A percentile compares a stretch with the other conserved stretches of the same genome.
Conservation (phyloP, 2,797 vertebrate species). For the Pelochelys cantorii region DNA sequence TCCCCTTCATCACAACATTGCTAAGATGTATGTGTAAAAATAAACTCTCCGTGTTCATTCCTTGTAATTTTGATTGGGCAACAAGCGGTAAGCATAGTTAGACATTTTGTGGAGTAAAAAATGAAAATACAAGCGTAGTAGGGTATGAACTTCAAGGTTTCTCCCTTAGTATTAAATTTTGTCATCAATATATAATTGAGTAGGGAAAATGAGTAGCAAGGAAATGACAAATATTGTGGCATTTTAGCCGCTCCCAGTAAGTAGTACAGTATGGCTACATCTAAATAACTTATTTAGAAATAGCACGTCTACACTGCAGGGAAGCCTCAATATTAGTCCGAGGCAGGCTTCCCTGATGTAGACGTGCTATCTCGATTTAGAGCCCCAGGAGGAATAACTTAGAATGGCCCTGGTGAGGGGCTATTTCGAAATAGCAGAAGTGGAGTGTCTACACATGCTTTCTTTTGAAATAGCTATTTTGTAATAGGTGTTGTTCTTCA, state of each 20-base stretch:
- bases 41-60: background rate
- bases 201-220: background rate
- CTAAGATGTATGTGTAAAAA: background rate
- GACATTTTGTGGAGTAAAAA: background rate
- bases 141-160: background rate
- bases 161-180: background rate
- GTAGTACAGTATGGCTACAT: background rate
- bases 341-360: no score
- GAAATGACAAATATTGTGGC: background rate
- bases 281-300: no score
- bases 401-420: no score
- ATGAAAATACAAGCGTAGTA: background rate
- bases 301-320: no score
- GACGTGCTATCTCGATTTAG: no score
- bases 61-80: background rate
- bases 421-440: no score
- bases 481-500: no score
- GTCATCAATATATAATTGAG: background rate
- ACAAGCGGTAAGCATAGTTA: background rate
- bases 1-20: background rate
- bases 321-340: no score
- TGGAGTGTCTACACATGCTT: no score
- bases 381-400: no score
- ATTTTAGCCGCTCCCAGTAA: background rate
- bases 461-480: no score